Evolutionary conservation across 1,140 invertebrate genomes (phyloP).

Genomic region (Aphelinus atriplicis): DNA sequence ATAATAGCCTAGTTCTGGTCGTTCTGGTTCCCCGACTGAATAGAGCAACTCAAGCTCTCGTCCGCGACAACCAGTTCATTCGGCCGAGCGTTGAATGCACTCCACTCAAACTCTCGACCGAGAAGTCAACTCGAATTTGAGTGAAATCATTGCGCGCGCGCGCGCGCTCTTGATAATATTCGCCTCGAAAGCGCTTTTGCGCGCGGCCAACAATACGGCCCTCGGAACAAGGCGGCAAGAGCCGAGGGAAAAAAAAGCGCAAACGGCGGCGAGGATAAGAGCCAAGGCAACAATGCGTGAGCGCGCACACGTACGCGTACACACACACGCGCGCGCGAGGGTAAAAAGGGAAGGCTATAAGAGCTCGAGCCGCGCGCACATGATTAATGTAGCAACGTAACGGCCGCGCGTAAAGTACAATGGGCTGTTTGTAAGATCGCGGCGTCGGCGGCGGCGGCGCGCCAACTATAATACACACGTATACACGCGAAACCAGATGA

Average conservation of each 20-base stretch:
- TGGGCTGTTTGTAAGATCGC: slow-evolving; percentile 32
- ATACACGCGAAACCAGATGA: slow-evolving; percentile 21
- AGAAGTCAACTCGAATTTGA: no score
- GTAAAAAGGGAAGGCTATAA: neutral
- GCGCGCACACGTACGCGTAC: neutral
- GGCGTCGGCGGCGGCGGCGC: neutral
- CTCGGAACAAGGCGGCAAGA: neutral
- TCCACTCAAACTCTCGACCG: no score
- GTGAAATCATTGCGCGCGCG: no score
- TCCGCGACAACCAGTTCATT: no score
- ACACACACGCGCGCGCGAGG: neutral
- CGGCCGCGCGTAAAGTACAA: slow-evolving; percentile 4
- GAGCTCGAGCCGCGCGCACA: neutral
- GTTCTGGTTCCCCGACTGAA: no score
- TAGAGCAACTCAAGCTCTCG: no score
- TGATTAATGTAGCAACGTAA: slow-evolving; percentile 30
- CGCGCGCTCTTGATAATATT: no score
- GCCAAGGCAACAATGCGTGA: no score
- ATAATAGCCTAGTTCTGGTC: no score
- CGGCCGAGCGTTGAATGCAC: no score
- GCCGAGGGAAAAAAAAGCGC: slow-evolving; percentile 11
- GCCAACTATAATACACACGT: slow-evolving; percentile 3
- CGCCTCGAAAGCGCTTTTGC: no score
- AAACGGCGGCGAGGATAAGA: neutral
- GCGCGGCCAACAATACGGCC: no score